These are phyloP conservation scores for Brenthis daphne DNA, from an alignment of 2,888 invertebrate species.

Conservation along the genomic window DNA sequence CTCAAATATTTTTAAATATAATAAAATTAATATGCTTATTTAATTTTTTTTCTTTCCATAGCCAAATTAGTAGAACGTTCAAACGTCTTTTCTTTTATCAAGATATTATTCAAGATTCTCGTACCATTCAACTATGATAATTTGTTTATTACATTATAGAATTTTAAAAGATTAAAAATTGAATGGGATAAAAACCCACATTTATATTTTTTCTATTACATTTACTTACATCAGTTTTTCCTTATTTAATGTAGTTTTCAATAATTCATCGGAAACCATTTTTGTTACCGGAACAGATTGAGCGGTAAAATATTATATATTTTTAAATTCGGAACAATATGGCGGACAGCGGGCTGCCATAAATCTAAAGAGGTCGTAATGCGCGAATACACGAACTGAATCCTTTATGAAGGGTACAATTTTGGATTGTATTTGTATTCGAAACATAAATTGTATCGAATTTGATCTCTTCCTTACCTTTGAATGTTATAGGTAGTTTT, in stretches of 20 bases:
- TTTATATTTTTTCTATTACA: too few relatives aligned
- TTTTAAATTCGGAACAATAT: constrained; percentile 80
- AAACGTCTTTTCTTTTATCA: too few relatives aligned
- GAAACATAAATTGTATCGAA: constrained; percentile 54
- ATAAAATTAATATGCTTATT: too few relatives aligned
- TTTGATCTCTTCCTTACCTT: constrained; percentile 27
- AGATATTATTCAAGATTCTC: too few relatives aligned
- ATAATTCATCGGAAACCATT: constrained; percentile 45
- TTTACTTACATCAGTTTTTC: too few relatives aligned
- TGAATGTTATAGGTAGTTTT: constrained; percentile 19
- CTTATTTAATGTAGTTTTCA: constrained; percentile 33
- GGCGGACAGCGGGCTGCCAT: constrained; percentile 75
- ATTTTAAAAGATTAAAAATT: too few relatives aligned
- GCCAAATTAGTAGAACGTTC: too few relatives aligned
- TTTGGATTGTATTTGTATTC: constrained; percentile 56
- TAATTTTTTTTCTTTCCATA: too few relatives aligned
- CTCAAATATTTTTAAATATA: too few relatives aligned
- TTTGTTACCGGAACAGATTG: constrained; percentile 42
- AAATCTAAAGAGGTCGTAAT: constrained; percentile 79
- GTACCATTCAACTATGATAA: too few relatives aligned
- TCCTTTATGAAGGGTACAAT: constrained; percentile 71
- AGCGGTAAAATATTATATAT: constrained; percentile 63
- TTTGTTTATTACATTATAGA: too few relatives aligned
- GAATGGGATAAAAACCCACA: too few relatives aligned
- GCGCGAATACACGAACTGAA: constrained; percentile 72